phyloP scores from a whole-genome alignment of 2,113 vertebrate genomes.

The Camelus bactrianus region DNA sequence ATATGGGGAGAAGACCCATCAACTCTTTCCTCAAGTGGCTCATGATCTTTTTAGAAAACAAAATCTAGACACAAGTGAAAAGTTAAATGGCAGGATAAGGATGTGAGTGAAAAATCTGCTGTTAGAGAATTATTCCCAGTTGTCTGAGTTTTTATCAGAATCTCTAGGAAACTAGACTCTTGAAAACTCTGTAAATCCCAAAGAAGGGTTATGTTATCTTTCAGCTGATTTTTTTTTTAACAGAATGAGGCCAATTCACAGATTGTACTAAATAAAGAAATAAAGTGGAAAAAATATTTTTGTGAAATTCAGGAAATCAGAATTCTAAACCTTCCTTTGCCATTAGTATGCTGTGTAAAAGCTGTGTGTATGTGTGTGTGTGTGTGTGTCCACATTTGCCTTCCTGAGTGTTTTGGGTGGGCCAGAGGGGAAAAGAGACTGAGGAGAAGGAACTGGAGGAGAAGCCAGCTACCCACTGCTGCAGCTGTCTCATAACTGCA shows the following conservation, averaged over 20 bases:
- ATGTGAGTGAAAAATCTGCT: background rate
- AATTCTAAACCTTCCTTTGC: background rate
- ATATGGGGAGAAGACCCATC: background rate
- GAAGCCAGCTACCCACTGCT: background rate
- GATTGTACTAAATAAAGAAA: background rate
- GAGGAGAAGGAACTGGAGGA: background rate
- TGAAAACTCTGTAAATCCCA: constrained; percentile 22
- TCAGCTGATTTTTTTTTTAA: background rate
- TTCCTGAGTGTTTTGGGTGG: background rate
- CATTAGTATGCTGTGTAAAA: background rate
- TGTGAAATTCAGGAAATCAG: constrained; percentile 47
- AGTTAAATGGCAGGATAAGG: background rate
- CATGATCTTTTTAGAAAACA: constrained; percentile 32
- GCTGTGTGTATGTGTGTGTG: background rate
- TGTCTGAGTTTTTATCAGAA: background rate
- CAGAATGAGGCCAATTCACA: background rate
- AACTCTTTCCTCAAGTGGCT: background rate
- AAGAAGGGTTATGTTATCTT: background rate
- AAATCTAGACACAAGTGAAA: background rate
- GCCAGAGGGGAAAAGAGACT: background rate
- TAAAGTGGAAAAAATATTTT: background rate
- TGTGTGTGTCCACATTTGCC: background rate
- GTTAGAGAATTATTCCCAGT: background rate
- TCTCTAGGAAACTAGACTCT: constrained; percentile 25
- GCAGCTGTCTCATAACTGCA: constrained; percentile 6